Percentiles rank a stretch among this genome's conserved stretches.
Conservation (phyloP, 2,888 invertebrate species). For the Timema cristinae region DNA sequence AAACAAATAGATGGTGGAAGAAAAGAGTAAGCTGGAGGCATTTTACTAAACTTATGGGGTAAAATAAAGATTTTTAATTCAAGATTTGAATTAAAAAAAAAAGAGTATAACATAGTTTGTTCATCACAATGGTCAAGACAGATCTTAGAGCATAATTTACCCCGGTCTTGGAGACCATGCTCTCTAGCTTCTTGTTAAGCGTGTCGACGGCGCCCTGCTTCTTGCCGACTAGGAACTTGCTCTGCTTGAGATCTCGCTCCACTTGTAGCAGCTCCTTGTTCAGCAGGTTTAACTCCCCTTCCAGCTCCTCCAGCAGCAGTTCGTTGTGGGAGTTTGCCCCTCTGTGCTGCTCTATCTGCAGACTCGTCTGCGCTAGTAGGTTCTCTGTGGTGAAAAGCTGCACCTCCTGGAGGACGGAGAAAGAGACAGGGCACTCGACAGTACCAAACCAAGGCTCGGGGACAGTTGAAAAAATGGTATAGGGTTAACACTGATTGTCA, state of each 20-base stretch:
- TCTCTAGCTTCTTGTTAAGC: conserved; percentile 52
- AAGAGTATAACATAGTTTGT: no score
- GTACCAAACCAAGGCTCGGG: neutral
- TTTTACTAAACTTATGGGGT: no score
- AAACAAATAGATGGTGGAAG: no score
- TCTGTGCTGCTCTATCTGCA: conserved; percentile 55
- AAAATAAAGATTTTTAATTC: no score
- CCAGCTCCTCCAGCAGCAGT: conserved; percentile 31
- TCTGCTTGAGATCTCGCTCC: conserved; percentile 47
- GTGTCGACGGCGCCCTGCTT: conserved; percentile 51
- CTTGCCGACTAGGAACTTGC: conserved; percentile 46
- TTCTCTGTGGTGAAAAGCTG: conserved; percentile 22
- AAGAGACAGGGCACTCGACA: no score
- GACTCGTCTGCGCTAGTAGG: conserved; percentile 36
- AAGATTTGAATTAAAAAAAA: no score
- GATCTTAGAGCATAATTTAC: conserved; percentile 36
- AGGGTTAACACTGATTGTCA: neutral
- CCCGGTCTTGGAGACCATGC: conserved; percentile 48
- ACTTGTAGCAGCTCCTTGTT: conserved; percentile 47
- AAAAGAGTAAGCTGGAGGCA: no score
- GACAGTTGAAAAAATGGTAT: neutral
- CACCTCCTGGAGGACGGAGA: conserved; percentile 20
- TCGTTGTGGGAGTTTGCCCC: conserved; percentile 45
- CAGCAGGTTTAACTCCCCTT: conserved; percentile 34
- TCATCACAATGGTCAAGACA: no score